Evolutionary conservation across 2,888 invertebrate species (phyloP).

Genomic region (Ophioninae sp.): DNA sequence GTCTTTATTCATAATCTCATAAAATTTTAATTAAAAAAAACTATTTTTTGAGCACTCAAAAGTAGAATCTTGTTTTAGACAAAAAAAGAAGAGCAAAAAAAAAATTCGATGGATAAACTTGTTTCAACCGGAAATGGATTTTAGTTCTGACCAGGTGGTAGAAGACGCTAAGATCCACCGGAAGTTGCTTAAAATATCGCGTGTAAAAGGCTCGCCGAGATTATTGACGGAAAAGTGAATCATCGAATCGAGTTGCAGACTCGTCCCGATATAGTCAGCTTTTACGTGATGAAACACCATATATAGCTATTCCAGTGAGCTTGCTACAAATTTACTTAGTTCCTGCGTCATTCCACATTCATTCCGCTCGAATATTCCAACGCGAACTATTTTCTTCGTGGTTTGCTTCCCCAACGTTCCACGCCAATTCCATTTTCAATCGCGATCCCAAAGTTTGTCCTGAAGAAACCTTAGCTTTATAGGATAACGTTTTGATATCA

Average conservation of each 20-base stretch:
- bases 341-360: slow-evolving; percentile 37
- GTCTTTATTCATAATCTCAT: too few relatives aligned
- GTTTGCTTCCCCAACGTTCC: background rate
- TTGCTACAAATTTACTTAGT: slow-evolving; percentile 40
- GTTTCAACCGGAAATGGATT: too few relatives aligned
- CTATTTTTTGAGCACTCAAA: too few relatives aligned
- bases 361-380: background rate
- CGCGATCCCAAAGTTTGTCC: background rate
- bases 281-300: background rate
- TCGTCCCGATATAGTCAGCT: slow-evolving; percentile 12
- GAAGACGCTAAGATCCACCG: background rate
- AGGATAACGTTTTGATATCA: background rate
- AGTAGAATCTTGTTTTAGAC: too few relatives aligned
- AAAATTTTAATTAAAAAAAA: too few relatives aligned
- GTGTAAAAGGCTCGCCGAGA: background rate
- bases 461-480: background rate
- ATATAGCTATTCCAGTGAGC: background rate
- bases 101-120: too few relatives aligned
- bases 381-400: slow-evolving; percentile 7
- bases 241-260: slow-evolving; percentile 7
- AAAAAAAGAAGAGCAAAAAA: too few relatives aligned
- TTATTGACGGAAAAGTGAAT: slow-evolving; percentile 31
- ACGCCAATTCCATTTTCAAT: slow-evolving; percentile 1
- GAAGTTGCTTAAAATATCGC: background rate
- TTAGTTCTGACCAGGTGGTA: too few relatives aligned